phyloP scores from a whole-genome alignment of 2,797 vertebrate genomes.

The Threskiornis aethiopicus region DNA sequence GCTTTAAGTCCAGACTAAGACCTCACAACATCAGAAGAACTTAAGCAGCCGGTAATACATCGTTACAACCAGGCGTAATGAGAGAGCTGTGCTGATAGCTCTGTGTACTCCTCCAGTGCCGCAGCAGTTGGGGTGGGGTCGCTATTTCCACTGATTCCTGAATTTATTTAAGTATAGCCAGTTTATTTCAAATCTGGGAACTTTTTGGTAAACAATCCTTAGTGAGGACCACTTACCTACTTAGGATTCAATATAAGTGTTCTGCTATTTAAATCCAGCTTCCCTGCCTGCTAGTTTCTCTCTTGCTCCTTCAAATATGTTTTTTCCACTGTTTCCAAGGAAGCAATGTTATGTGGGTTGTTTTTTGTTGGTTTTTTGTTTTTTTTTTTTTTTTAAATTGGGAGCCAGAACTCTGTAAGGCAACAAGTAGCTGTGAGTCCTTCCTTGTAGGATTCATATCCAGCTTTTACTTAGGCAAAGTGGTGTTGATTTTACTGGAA shows the following conservation, averaged over 20 bases:
- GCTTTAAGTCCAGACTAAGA: not conserved
- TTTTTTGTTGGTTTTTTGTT: too few species aligned
- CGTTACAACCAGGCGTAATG: not conserved
- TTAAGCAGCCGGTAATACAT: not conserved
- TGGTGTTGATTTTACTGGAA: not conserved
- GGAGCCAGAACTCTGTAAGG: not conserved
- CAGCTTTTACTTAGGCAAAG: not conserved
- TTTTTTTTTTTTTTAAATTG: not conserved
- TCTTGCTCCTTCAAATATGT: not conserved
- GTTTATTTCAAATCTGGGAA: not conserved
- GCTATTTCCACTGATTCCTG: not conserved
- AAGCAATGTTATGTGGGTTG: not conserved
- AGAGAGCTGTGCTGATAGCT: not conserved
- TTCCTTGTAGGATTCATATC: not conserved
- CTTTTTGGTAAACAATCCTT: not conserved
- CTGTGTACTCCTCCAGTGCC: not conserved
- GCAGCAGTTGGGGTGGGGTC: not conserved
- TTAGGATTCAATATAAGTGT: not conserved
- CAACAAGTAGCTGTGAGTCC: not conserved
- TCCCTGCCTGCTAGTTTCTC: not conserved
- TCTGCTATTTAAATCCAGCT: not conserved
- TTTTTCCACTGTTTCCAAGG: slow-evolving; percentile 26
- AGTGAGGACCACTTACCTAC: not conserved
- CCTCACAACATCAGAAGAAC: not conserved
- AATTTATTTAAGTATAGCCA: not conserved